Evolutionary conservation across 2,797 vertebrate species (phyloP), one percentile per base, ranked within the genome.

Genomic region (Acomys russatus): DNA sequence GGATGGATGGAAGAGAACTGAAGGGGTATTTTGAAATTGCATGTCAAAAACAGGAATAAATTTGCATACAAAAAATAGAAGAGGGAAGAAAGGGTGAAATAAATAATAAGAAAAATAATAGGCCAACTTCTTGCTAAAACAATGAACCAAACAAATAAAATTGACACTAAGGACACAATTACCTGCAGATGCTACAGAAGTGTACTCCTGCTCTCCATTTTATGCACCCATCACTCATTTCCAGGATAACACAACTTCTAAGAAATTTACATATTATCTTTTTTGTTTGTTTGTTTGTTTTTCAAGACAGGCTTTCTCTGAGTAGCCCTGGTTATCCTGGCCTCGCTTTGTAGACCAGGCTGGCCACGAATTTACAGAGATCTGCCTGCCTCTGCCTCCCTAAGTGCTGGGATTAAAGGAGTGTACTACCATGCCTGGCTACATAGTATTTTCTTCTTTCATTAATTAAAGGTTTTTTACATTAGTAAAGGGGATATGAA

Each of bases 81-180:
- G n/a, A 66, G 38, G 8, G 73, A 73, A 35, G 49, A 44, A 77
- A 70, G 25, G 23, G 5, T 70, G 9, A 82, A 63, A 74, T n/a
- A 71, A 54, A 89, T 90, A 88, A 25, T 2, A 59, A 78, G 76
- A 38, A 59, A 64, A 90, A 94, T 70, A 90, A 68, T 49, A 93
- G 92, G 85, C 44, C 33, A 77, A 3, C 5, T 91, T 90, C 35
- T 56, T 88, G 80, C 22, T 84, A 89, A 92, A 92, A 88, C 44
- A 93, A 88, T 70, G 7, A 95, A 61, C 10, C 35, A 80, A 91
- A 64, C 35, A 80, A 91, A 64, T 49, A 92, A 76, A 59, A 3
- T 0, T 83, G 68, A 77, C 30, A 78, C 8, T 51, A 66, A 91
- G 33, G 64, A 71, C 35, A 71, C 3, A 35, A 59, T 1, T 64